These are phyloP conservation scores for Lypha dubia DNA, from an alignment of 2,888 invertebrate genomes.

Conservation along the genomic window DNA sequence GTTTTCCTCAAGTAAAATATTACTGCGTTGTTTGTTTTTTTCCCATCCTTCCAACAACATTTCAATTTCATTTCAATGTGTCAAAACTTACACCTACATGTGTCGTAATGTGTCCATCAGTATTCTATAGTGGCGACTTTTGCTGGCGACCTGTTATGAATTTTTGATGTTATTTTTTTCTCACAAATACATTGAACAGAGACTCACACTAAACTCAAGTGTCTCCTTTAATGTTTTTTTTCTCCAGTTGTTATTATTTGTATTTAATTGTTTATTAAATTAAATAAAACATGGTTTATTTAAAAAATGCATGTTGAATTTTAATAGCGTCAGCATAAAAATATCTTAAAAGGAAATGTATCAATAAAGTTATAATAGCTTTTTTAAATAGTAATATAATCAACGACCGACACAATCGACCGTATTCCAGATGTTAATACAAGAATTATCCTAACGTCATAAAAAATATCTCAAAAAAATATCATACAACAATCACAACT, in stretches of 20 bases:
- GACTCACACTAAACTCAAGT: background rate
- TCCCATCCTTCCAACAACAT: conserved; percentile 51
- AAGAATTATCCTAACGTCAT: no score
- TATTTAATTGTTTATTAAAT: conserved; percentile 70
- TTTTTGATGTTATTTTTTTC: conserved; percentile 47
- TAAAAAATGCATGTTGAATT: conserved; percentile 49
- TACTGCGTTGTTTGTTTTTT: background rate
- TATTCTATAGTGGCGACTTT: conserved; percentile 60
- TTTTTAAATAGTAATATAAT: no score
- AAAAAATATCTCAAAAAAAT: no score
- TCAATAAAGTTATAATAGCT: no score
- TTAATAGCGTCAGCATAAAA: conserved; percentile 22
- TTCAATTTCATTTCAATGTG: conserved; percentile 58
- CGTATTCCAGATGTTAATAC: no score
- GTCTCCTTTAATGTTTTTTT: conserved; percentile 52
- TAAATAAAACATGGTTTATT: conserved; percentile 66
- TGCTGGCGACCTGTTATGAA: conserved; percentile 61
- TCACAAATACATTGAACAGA: background rate
- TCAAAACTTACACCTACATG: conserved; percentile 71
- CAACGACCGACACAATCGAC: no score
- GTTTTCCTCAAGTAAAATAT: background rate
- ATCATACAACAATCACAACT: no score
- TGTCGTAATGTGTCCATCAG: conserved; percentile 68
- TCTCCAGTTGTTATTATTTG: conserved; percentile 57
- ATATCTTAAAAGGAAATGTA: background rate